Conservation (phyloP, 1,140 invertebrate species). For the Magallana gigas region DNA sequence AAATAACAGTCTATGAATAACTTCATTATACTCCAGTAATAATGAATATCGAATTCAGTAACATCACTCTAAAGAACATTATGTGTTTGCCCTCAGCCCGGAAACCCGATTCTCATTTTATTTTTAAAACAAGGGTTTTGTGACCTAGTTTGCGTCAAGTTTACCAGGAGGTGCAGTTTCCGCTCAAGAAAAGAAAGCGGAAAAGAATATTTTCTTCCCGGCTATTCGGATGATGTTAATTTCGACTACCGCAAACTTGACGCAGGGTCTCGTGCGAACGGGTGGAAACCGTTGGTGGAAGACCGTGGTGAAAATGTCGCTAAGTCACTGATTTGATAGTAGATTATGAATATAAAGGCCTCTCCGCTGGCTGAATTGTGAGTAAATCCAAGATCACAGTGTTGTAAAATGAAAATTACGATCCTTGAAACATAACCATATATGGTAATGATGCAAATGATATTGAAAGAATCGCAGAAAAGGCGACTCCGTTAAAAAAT, state of each 20-base stretch:
- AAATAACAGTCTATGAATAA: too few species aligned
- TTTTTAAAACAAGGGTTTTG: neutral
- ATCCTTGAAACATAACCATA: too few species aligned
- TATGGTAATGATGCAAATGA: too few species aligned
- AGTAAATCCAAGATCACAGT: too few species aligned
- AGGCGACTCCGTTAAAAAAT: too few species aligned
- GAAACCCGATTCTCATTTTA: neutral
- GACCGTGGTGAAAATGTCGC: too few species aligned
- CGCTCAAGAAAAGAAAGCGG: neutral
- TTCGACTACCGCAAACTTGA: neutral
- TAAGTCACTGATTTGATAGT: too few species aligned
- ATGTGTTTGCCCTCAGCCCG: neutral
- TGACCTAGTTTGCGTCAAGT: neutral
- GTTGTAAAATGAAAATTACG: too few species aligned
- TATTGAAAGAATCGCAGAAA: too few species aligned
- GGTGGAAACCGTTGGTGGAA: neutral
- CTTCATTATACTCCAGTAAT: neutral
- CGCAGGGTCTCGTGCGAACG: too few species aligned
- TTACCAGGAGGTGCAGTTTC: neutral
- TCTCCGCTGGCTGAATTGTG: too few species aligned
- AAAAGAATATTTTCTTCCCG: neutral
- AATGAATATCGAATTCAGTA: constrained; percentile 1
- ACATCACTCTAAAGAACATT: neutral
- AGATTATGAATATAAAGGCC: too few species aligned
- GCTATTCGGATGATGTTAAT: neutral